Percentiles rank a stretch among this genome's conserved stretches.
Evolutionary conservation across 2,797 vertebrate species (phyloP).

Genomic region (Otolemur crassicaudatus): DNA sequence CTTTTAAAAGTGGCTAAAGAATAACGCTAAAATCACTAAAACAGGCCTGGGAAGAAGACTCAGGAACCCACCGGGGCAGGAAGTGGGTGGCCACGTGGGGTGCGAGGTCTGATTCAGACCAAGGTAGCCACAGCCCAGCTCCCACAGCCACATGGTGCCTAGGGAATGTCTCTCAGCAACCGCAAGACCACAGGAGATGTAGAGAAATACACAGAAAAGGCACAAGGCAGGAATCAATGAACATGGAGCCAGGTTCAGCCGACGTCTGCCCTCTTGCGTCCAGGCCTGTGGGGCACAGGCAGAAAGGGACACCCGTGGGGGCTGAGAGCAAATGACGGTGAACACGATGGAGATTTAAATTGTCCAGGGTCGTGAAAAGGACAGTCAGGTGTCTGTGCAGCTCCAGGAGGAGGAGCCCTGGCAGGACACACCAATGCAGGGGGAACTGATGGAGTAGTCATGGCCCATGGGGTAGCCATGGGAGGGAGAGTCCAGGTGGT

Average conservation of each 20-base stretch:
- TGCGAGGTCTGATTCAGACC: not conserved
- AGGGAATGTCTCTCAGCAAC: not conserved
- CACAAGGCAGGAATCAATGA: rapidly evolving
- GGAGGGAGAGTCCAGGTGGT: not conserved
- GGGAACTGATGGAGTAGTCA: not conserved
- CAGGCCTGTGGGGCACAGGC: rapidly evolving
- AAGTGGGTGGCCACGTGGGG: not conserved
- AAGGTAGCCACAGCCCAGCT: not conserved
- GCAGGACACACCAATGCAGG: no score
- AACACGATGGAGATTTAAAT: rapidly evolving
- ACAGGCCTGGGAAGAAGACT: not conserved
- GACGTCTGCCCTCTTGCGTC: not conserved
- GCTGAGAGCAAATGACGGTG: rapidly evolving
- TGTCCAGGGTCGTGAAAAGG: not conserved
- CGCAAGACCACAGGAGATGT: not conserved
- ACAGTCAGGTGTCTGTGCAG: no score
- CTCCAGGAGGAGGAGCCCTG: rapidly evolving
- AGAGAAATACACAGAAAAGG: no score
- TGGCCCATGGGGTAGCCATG: not conserved
- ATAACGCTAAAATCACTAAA: not conserved
- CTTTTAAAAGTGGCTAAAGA: not conserved
- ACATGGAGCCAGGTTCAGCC: no score
- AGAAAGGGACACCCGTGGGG: no score
- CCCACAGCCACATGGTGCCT: not conserved
- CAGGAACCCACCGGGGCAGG: not conserved